A percentile compares a stretch with the other conserved stretches of the same genome.
Evolutionary conservation across 2,113 vertebrate species (phyloP).

Genomic region (Microtus pennsylvanicus): DNA sequence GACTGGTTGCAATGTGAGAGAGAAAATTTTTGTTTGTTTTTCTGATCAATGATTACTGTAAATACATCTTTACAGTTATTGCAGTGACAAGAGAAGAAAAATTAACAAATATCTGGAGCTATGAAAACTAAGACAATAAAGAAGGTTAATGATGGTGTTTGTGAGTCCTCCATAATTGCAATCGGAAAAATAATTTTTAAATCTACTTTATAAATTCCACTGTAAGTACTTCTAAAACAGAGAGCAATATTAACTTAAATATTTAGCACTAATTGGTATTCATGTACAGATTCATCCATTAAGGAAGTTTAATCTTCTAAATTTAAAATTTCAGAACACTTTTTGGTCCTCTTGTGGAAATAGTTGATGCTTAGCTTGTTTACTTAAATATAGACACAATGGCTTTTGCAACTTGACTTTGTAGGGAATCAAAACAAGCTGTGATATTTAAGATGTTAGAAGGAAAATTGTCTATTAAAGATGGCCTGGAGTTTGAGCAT

Average conservation of each 20-base stretch:
- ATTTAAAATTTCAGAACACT: not conserved
- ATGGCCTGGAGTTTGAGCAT: fast-evolving
- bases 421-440: not conserved
- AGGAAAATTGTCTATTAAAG: not conserved
- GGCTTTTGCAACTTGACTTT: not conserved
- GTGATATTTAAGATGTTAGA: not conserved
- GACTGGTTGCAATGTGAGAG: not conserved
- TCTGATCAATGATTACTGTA: not conserved
- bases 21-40: not conserved
- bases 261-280: not conserved
- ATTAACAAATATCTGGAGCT: not conserved
- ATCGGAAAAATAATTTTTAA: not conserved
- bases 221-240: not conserved
- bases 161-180: not conserved
- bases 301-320: not conserved
- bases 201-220: not conserved
- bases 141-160: not conserved
- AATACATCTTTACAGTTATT: not conserved
- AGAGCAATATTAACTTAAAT: not conserved
- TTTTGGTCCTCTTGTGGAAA: not conserved
- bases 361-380: not conserved
- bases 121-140: not conserved
- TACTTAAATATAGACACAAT: not conserved
- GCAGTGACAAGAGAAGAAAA: not conserved
- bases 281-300: not conserved